Evolutionary conservation across 2,113 vertebrate genomes (phyloP).

Genomic region (Propithecus coquereli): DNA sequence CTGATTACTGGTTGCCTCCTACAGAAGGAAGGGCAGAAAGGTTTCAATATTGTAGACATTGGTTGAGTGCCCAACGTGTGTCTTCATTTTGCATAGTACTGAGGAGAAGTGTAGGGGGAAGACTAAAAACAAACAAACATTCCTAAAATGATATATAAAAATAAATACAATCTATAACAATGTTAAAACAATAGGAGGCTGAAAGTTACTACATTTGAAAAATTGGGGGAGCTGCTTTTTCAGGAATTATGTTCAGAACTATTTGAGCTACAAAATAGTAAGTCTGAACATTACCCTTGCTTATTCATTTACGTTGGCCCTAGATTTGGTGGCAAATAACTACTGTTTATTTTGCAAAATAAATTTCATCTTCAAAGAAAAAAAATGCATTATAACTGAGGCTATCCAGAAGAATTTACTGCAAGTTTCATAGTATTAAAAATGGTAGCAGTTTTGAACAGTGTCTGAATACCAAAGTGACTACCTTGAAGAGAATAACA

Average conservation of each 20-base stretch:
- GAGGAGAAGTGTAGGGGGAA: not conserved
- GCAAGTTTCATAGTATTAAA: not conserved
- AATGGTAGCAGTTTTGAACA: not conserved
- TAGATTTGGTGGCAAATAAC: not conserved
- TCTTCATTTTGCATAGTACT: not conserved
- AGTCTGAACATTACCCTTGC: not conserved
- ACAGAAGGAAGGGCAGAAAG: not conserved
- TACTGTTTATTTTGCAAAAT: not conserved
- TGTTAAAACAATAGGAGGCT: not conserved
- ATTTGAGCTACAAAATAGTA: not conserved
- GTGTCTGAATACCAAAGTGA: not conserved
- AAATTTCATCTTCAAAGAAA: not conserved
- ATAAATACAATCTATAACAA: not conserved
- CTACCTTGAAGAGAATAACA: not conserved
- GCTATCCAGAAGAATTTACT: not conserved
- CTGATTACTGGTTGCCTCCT: conserved; percentile 21
- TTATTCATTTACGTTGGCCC: not conserved
- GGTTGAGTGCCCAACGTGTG: not conserved
- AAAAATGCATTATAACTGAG: not conserved
- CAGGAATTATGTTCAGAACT: not conserved
- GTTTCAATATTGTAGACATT: not conserved
- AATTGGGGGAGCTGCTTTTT: not conserved
- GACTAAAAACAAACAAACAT: not conserved
- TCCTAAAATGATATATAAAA: not conserved
- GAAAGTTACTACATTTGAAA: not conserved